A percentile compares a stretch with the other conserved stretches of the same genome.
phyloP scores from a whole-genome alignment of 2,113 vertebrate species.

The Garra rufa region DNA sequence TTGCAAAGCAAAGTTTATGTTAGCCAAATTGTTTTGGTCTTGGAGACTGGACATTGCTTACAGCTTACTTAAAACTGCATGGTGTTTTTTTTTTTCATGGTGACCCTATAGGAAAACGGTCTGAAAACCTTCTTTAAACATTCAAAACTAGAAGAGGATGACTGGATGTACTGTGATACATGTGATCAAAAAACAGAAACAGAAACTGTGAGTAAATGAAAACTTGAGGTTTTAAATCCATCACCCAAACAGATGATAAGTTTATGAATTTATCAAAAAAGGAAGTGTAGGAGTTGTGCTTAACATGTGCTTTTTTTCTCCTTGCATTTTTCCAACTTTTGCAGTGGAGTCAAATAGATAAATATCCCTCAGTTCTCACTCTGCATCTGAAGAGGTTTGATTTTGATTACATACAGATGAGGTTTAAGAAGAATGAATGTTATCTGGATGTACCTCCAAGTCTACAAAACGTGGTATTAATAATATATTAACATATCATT shows the following conservation, averaged over 20 bases:
- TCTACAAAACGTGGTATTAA: constrained; percentile 49
- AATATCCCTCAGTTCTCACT: constrained; percentile 67
- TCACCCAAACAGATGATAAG: neutral
- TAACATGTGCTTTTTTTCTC: neutral
- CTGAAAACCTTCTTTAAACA: constrained; percentile 54
- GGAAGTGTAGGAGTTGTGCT: no score
- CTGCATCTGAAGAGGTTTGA: constrained; percentile 74
- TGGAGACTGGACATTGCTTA: neutral
- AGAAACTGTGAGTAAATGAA: constrained; percentile 63
- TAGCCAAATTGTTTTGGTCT: neutral
- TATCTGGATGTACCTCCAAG: constrained; percentile 53
- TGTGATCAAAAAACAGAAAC: constrained; percentile 68
- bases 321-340: neutral
- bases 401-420: constrained; percentile 60
- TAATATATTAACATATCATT: constrained; percentile 15
- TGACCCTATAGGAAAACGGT: constrained; percentile 55
- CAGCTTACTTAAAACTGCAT: neutral
- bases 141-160: constrained; percentile 54
- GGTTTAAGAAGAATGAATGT: constrained; percentile 61
- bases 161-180: constrained; percentile 70
- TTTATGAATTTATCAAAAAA: no score
- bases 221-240: neutral
- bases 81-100: neutral
- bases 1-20: neutral
- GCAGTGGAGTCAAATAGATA: constrained; percentile 61